phyloP scores from a whole-genome alignment of 1,140 invertebrate species.

The Pogonus chalceus region DNA sequence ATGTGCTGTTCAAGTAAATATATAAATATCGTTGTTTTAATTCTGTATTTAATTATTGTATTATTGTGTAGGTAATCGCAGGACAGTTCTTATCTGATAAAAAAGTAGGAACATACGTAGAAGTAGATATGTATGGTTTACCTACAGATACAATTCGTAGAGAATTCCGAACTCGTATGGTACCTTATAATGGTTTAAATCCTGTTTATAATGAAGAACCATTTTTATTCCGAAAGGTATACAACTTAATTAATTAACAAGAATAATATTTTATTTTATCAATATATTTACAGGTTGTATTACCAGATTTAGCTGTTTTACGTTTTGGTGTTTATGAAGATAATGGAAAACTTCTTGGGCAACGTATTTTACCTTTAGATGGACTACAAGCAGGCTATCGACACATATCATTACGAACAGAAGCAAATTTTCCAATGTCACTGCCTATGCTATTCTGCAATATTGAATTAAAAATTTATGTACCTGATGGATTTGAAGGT shows the following conservation, averaged over 20 bases:
- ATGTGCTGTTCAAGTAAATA: constrained; percentile 83
- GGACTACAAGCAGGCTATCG: constrained; percentile 95
- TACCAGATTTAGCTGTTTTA: constrained; percentile 94
- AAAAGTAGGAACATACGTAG: constrained; percentile 96
- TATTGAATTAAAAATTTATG: constrained; percentile 98
- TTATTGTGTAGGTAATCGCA: constrained; percentile 77
- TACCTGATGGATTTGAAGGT: constrained; percentile 97
- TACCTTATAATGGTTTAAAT: constrained; percentile 94
- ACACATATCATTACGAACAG: constrained; percentile 94
- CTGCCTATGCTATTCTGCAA: constrained; percentile 98
- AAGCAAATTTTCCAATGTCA: constrained; percentile 98
- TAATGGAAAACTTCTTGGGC: constrained; percentile 91
- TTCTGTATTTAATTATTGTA: constrained; percentile 3
- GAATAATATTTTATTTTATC: neutral
- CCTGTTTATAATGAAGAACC: constrained; percentile 97
- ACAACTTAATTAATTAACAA: neutral
- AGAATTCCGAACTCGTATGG: constrained; percentile 92
- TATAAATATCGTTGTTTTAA: neutral
- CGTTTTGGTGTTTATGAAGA: constrained; percentile 99
- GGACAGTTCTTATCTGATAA: constrained; percentile 99
- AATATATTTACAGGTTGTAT: constrained; percentile 88
- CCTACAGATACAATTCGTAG: constrained; percentile 98
- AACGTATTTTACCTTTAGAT: constrained; percentile 94
- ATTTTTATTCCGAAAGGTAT: constrained; percentile 93
- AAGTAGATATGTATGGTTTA: constrained; percentile 99